Evolutionary conservation across 2,888 invertebrate species (phyloP).

Genomic region (Bimastos eiseni): DNA sequence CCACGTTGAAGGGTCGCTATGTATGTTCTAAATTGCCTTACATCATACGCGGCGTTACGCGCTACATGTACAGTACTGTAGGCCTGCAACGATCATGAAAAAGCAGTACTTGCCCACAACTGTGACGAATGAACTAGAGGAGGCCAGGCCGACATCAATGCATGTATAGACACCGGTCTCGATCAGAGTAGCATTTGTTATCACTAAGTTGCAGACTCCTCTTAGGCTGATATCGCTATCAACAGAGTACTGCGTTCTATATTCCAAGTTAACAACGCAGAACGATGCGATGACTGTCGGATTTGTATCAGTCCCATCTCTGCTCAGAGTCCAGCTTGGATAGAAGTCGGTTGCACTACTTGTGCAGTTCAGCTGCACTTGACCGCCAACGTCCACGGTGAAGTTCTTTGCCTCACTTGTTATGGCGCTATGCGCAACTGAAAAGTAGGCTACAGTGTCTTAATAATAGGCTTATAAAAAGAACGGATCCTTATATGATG

Average conservation of each 20-base stretch:
- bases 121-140: background rate
- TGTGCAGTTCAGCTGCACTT: background rate
- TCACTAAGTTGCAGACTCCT: background rate
- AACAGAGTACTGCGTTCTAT: background rate
- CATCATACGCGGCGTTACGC: too few species aligned
- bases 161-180: background rate
- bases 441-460: background rate
- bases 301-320: background rate
- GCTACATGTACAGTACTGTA: too few species aligned
- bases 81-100: too few species aligned
- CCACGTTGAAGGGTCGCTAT: too few species aligned
- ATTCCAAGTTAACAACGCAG: background rate
- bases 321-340: conserved; percentile 13
- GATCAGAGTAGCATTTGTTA: background rate
- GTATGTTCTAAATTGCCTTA: too few species aligned
- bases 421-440: background rate
- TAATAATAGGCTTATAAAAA: too few species aligned
- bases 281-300: background rate
- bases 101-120: too few species aligned
- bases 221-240: background rate
- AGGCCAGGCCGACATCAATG: background rate
- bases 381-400: background rate
- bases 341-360: background rate
- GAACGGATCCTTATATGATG: too few species aligned
- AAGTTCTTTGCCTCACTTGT: background rate